Evolutionary conservation across 2,797 vertebrate species (phyloP).

Genomic region (Gila robusta): DNA sequence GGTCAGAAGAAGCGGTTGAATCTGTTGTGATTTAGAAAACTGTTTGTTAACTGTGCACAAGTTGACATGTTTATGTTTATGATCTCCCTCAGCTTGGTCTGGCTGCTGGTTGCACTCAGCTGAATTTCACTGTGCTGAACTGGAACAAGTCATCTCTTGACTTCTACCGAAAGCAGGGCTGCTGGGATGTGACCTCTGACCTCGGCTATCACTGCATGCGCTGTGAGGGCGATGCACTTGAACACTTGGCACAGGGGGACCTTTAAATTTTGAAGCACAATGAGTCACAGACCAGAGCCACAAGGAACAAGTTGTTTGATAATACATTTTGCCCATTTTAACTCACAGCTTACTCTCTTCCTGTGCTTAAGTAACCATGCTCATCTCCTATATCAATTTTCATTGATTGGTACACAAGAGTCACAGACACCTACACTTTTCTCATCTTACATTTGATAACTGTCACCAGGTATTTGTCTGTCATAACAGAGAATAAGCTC

Average conservation of each 20-base stretch:
- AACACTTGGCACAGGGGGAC: constrained; percentile 73
- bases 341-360: no score
- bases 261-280: constrained; percentile 56
- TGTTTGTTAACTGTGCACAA: neutral
- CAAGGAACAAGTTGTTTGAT: constrained; percentile 7
- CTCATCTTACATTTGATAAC: neutral
- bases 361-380: neutral
- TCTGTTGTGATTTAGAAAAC: neutral
- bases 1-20: neutral
- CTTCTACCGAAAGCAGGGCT: constrained; percentile 82
- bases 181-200: constrained; percentile 72
- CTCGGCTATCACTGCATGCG: constrained; percentile 82
- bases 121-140: constrained; percentile 80
- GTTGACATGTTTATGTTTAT: constrained; percentile 24
- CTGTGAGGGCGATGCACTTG: constrained; percentile 76
- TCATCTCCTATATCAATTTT: neutral
- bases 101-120: constrained; percentile 80
- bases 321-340: no score
- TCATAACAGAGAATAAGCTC: neutral
- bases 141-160: constrained; percentile 83
- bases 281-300: neutral
- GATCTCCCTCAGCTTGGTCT: constrained; percentile 74
- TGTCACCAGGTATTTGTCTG: neutral
- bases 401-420: neutral
- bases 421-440: neutral